Evolutionary conservation across 2,113 vertebrate species (phyloP), one percentile per base, ranked within the genome.

Genomic region (Leptocoma aspasia): DNA sequence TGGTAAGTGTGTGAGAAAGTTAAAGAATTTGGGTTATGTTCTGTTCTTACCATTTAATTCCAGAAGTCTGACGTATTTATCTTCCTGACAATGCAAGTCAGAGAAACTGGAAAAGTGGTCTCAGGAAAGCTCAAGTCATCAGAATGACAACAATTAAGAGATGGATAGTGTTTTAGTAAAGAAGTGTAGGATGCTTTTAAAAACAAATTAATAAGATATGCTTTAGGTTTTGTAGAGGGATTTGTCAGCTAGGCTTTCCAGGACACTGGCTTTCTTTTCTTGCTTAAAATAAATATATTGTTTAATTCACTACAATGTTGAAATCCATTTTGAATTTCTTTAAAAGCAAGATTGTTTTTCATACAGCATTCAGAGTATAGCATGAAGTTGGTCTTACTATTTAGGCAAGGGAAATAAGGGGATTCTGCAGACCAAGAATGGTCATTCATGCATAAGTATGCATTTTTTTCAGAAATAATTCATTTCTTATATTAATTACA

Each of bases 1-100:
- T 95, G 99, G 99, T 99, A 92, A 94, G 97, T 84, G 22, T 61
- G 4, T 65, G 64, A 69, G 56, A 70, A 79, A 49, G 17, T n/a
- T 64, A 7, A 76, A 50, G 37, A 65, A 66, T 10, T 52, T 42
- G 0, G 5, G 4, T 65, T 69, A 16, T 3, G 47, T 89, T 52
- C 54, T 72, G 15, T 52, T 82, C 39, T 44, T 87, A 22, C 20
- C 8, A 9, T 61, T 75, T n/a, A 60, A 78, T 21, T 89, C 13
- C 24, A 53, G 14, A 84, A 65, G 15, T 37, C 72, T 61, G 72
- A 37, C 45, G n/a, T 91, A 10, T 45, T 88, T 37, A 20, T 79
- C 23, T 80, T 68, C 15, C 37, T 76, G 33, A 4, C 42, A 61
- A 0, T 42, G 35, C 50, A 44, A n/a, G 20, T 87, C 35, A 64